These are phyloP conservation scores for Apus apus DNA, from an alignment of 2,113 vertebrate genomes.

Conservation along the genomic window DNA sequence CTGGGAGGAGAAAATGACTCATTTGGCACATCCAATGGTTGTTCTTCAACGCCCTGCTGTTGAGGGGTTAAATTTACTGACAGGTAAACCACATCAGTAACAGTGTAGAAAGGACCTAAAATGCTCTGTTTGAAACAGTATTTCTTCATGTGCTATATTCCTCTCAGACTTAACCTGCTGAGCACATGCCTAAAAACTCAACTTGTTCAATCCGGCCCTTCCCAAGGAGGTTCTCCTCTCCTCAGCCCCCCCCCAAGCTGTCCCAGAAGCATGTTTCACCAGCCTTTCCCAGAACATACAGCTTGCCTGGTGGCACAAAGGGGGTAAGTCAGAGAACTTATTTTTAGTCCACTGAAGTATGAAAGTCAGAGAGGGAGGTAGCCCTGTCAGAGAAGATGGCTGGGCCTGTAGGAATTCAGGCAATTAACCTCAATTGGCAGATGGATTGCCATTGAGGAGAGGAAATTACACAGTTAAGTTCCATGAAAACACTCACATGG, in stretches of 20 bases:
- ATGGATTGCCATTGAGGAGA: neutral
- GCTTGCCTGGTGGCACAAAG: neutral
- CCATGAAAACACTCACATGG: accelerated
- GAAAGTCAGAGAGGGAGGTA: too few species aligned
- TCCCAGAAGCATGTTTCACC: neutral
- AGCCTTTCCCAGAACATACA: neutral
- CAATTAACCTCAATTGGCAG: neutral
- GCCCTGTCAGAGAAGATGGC: too few species aligned
- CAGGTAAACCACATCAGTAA: neutral
- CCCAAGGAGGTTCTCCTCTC: too few species aligned
- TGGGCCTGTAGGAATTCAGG: neutral
- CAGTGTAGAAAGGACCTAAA: neutral
- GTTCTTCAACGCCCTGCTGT: accelerated
- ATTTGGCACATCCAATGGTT: neutral
- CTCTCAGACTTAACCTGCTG: neutral
- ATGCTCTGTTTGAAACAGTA: neutral
- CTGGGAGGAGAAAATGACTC: neutral
- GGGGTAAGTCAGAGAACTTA: too few species aligned
- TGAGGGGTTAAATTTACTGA: neutral
- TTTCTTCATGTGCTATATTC: neutral
- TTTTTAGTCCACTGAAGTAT: too few species aligned
- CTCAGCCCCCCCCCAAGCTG: too few species aligned
- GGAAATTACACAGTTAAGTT: accelerated
- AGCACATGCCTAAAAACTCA: neutral
- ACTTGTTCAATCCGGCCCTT: neutral